Base-by-base conservation (phyloP, 2,113 vertebrate species). In the Chloropsis hardwickii region DNA sequence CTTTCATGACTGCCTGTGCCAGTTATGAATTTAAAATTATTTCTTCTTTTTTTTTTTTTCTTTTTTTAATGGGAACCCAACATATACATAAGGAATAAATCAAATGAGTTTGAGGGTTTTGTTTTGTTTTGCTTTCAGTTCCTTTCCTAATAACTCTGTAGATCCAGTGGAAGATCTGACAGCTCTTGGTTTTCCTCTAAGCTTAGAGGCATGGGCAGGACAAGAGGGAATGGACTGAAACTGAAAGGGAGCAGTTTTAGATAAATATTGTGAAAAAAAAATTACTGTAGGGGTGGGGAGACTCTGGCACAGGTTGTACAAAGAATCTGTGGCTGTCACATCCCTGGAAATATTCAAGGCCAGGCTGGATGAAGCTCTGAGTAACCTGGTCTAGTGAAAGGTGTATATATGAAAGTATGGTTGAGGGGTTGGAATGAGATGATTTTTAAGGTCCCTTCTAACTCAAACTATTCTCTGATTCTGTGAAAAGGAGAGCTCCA, bases 21-120 rank as follows among this genome's bases (percentile, higher is more conserved):
- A 72, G 37, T n/a, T n/a, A n/a, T n/a, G 45, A 78, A 7, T 27
- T 33, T 56, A 69, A 42, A 54, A 77, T 51, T 4, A 28, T 37
- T 72, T 62, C 5, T 19, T 58, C 1, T 42, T 35, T 0, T 16
- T 33, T 4, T 10, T 8, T 10, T 29, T 18, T 9, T 27, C 6
- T 11, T 16, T 29, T 21, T n/a, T 45, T 22, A 6, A 3, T 24
- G 45, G 51, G 8, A 76, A 20, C 29, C 1, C 8, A 79, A 58
- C 20, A 54, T n/a, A 60, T 22, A 40, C 15, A 37, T 5, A 8
- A 81, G 44, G 29, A 83, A 64, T 27, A 65, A 83, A 64, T 21
- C 21, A 48, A 64, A 57, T 18, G 1, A 37, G 2, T 29, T 33
- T 51, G 3, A 6, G 29, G 2, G 1, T 10, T 74, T 82, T 50